A percentile compares a stretch with the other conserved stretches of the same genome.
These are phyloP conservation scores for Bombus breviceps DNA, from an alignment of 1,140 invertebrate species.

Conservation along the genomic window DNA sequence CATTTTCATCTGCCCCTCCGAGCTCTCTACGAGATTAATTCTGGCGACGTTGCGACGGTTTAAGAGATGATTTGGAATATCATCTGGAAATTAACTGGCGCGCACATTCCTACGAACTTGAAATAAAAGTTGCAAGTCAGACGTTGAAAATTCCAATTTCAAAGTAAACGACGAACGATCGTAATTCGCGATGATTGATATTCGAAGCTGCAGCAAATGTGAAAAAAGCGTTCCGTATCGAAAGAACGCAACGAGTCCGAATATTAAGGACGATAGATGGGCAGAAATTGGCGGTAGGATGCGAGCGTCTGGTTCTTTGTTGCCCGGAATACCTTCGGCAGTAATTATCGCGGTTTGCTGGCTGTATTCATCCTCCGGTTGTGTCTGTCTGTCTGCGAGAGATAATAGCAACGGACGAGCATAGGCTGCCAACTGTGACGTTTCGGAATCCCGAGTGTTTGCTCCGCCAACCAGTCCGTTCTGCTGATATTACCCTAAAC, in stretches of 20 bases:
- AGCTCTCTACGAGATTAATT: background rate
- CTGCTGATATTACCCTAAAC: slow-evolving; percentile 18
- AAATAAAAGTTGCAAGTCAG: background rate
- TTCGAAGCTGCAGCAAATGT: background rate
- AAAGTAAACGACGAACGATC: background rate
- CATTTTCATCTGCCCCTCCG: background rate
- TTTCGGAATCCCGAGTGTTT: slow-evolving; percentile 24
- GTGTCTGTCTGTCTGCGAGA: slow-evolving; percentile 23
- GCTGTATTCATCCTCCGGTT: slow-evolving; percentile 24
- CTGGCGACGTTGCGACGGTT: no score
- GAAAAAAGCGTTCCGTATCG: background rate
- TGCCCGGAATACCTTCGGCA: slow-evolving; percentile 10
- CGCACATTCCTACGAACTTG: background rate
- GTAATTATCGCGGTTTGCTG: slow-evolving; percentile 40
- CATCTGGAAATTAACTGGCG: background rate
- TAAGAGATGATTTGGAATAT: background rate
- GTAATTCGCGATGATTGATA: background rate
- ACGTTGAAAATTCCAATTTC: no score
- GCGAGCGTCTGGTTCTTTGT: slow-evolving; percentile 15
- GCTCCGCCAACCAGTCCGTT: slow-evolving; percentile 5
- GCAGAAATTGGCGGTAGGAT: slow-evolving; percentile 23
- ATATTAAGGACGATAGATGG: slow-evolving; percentile 24
- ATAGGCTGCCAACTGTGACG: slow-evolving; percentile 5
- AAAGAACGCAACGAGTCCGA: background rate
- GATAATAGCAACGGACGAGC: slow-evolving; percentile 34